phyloP scores from a whole-genome alignment of 2,797 vertebrate species.

The Cynopterus sphinx region DNA sequence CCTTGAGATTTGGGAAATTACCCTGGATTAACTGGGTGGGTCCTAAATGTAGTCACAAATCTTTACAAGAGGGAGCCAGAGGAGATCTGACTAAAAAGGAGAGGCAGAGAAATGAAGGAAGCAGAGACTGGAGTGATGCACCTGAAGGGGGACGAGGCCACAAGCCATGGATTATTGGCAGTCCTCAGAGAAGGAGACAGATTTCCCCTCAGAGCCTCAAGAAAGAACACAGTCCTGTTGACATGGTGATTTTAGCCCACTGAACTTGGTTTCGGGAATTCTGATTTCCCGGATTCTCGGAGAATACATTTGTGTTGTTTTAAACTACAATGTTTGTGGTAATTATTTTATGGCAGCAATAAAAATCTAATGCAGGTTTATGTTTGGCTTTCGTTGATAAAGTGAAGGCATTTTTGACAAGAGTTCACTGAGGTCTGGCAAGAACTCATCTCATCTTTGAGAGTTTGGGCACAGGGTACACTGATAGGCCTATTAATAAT shows the following conservation, averaged over 20 bases:
- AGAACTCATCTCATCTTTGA: background rate
- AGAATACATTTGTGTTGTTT: background rate
- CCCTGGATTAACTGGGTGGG: background rate
- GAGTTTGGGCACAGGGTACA: background rate
- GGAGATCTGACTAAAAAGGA: background rate
- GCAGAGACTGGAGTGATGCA: rapidly evolving
- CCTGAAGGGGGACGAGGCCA: background rate
- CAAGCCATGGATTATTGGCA: rapidly evolving
- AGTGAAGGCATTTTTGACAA: background rate
- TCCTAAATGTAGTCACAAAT: background rate
- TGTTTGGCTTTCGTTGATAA: background rate
- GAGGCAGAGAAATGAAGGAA: background rate
- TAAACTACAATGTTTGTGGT: background rate
- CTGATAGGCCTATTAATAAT: background rate
- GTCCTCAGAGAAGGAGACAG: background rate
- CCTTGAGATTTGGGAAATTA: background rate
- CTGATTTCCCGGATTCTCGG: background rate
- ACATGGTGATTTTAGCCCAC: background rate
- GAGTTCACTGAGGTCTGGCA: background rate
- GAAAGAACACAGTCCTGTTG: background rate
- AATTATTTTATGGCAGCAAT: background rate
- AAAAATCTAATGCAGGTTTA: background rate
- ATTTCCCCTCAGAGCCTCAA: background rate
- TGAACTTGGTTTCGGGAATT: background rate
- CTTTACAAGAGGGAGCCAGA: background rate